Evolutionary conservation across 2,888 invertebrate genomes (phyloP).

Genomic region (Tachystola acroxantha): DNA sequence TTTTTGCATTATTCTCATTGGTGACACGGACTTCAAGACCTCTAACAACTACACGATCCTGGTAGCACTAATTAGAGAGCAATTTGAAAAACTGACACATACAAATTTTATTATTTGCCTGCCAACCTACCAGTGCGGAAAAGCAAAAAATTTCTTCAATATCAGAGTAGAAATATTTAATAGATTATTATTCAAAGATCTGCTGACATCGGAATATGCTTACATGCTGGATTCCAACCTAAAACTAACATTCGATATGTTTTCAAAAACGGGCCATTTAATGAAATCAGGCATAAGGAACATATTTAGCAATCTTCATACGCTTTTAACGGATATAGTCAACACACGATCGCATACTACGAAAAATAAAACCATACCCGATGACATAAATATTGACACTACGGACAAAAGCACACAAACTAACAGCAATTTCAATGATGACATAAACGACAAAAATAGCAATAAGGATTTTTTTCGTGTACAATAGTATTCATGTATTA

Average conservation of each 20-base stretch:
- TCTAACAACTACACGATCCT: background rate
- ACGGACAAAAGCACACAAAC: background rate
- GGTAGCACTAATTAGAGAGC: background rate
- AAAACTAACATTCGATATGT: slow-evolving; percentile 1
- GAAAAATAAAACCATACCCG: too few species aligned
- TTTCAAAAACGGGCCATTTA: background rate
- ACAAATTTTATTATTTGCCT: background rate
- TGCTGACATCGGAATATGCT: background rate
- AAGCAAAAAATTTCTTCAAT: background rate
- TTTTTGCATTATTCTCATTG: slow-evolving; percentile 3
- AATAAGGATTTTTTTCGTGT: slow-evolving; percentile 8
- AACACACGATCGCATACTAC: background rate
- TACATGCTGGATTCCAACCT: slow-evolving; percentile 1
- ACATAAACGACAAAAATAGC: too few species aligned
- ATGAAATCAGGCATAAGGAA: slow-evolving; percentile 3
- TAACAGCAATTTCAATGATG: too few species aligned
- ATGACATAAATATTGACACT: background rate
- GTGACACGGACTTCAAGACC: slow-evolving; percentile 1
- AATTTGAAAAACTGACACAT: background rate
- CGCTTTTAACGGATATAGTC: background rate
- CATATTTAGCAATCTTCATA: background rate
- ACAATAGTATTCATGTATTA: slow-evolving; percentile 7
- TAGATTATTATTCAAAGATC: background rate
- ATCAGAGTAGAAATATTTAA: slow-evolving; percentile 4
- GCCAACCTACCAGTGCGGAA: background rate